phyloP scores from a whole-genome alignment of 2,113 vertebrate species.

The Oryzias javanicus region DNA sequence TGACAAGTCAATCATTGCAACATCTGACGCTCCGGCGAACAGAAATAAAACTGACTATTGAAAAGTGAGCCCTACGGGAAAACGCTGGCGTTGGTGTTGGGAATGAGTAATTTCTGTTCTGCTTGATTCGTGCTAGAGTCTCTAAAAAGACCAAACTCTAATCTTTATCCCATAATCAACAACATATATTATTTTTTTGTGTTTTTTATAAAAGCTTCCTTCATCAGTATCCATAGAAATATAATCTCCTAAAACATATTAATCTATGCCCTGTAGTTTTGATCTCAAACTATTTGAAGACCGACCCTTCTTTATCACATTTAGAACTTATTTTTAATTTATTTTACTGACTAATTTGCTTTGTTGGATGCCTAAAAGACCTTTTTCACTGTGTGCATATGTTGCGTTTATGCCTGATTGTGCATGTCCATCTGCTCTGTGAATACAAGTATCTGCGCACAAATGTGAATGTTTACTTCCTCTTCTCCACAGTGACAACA shows the following conservation, averaged over 20 bases:
- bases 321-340: constrained; percentile 7
- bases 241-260: constrained; percentile 40
- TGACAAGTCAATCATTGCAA: background rate
- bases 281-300: constrained; percentile 24
- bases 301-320: constrained; percentile 1
- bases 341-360: constrained; percentile 9
- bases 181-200: constrained; percentile 17
- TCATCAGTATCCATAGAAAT: constrained; percentile 31
- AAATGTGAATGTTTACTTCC: constrained; percentile 34
- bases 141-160: constrained; percentile 21
- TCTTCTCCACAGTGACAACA: constrained; percentile 43
- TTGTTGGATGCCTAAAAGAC: background rate
- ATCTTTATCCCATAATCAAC: constrained; percentile 21
- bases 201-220: constrained; percentile 36
- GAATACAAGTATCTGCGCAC: constrained; percentile 11
- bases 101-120: constrained; percentile 36
- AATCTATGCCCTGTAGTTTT: constrained; percentile 29
- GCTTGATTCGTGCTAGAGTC: constrained; percentile 7
- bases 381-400: background rate
- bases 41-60: constrained; percentile 10
- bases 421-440: constrained; percentile 26
- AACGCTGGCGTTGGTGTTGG: constrained; percentile 10
- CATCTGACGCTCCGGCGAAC: constrained; percentile 3
- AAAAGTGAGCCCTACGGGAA: constrained; percentile 9
- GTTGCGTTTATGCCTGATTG: constrained; percentile 2